Base-by-base conservation (phyloP, 2,888 invertebrate genomes). In the Sinelater perroti region DNA sequence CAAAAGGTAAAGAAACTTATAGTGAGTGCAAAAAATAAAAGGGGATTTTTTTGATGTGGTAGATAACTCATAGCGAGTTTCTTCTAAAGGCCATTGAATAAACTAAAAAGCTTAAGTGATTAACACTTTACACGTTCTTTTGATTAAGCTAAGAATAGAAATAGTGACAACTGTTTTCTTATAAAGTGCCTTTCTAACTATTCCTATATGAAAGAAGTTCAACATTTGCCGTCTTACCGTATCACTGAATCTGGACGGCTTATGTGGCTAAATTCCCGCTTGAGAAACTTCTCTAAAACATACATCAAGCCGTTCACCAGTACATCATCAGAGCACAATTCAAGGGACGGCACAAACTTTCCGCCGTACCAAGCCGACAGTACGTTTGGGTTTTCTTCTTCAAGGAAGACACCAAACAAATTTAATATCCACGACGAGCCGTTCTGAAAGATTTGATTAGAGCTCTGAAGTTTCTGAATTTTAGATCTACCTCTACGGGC, bases 291-390 rank as follows among this genome's bases (percentile, higher is more conserved):
- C 42, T 80, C 74, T 31, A 89, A 70, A 7, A 85, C 67, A 63
- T 79, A 75, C 67, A 79, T 75, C 47, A 84, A 81, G 26, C 80
- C 82, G 6, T 79, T 71, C 17, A 74, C 70, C 68, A 88, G 79
- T 45, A 83, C 79, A 10, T 81, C 78, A 45, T 86, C 83, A 0
- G 82, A 70, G 30, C 87, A 70, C 1, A 73, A 73, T 74, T 91
- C 91, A 77, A 88, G 83, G 47, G 82, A 75, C 57, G 81, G 78
- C 0, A 87, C 86, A 66, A 83, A 82, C 33, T 81, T 76, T 1
- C 90, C 89, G 42, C 83, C 81, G n/a, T 89, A 79, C 89, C 90
- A 91, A 0, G 83, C 88, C 49, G 85, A 81, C 17, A 91, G 73
- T 7, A 87, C 78, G 24, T 81, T 80, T 0, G 87, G 83, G 67